Conservation (phyloP, 1,140 invertebrate species). For the Philopotamus ludificatus region DNA sequence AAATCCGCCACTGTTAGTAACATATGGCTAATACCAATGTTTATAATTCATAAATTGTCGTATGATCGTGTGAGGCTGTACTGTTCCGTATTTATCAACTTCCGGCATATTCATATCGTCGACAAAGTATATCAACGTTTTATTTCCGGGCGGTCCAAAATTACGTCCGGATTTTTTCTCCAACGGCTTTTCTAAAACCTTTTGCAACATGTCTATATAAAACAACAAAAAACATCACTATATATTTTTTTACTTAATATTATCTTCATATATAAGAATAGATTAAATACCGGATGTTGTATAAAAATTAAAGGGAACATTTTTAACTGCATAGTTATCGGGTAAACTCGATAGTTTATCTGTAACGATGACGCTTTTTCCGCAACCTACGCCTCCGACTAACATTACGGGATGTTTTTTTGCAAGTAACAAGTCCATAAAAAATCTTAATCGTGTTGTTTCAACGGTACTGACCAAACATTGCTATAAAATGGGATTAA, state of each 20-base stretch:
- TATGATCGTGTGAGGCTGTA: slow-evolving; percentile 92
- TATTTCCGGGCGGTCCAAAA: slow-evolving; percentile 88
- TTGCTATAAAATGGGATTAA: slow-evolving; percentile 55
- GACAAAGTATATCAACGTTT: slow-evolving; percentile 90
- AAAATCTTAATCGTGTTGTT: slow-evolving; percentile 85
- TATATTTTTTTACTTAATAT: not conserved
- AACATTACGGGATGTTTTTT: slow-evolving; percentile 85
- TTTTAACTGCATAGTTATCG: slow-evolving; percentile 79
- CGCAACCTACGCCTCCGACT: slow-evolving; percentile 83
- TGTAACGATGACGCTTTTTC: slow-evolving; percentile 83
- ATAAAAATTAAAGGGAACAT: slow-evolving; percentile 94
- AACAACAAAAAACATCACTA: not conserved
- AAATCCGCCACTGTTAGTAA: too few species aligned
- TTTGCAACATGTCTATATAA: slow-evolving; percentile 74
- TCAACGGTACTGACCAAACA: slow-evolving; percentile 86
- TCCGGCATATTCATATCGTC: slow-evolving; percentile 98
- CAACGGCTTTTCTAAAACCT: slow-evolving; percentile 85
- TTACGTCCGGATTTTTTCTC: slow-evolving; percentile 95
- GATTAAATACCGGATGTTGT: slow-evolving; percentile 75
- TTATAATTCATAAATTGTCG: slow-evolving; percentile 92
- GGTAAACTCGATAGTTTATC: slow-evolving; percentile 76
- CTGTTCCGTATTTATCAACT: slow-evolving; percentile 92
- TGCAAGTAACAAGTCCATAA: slow-evolving; percentile 82
- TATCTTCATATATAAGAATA: not conserved
- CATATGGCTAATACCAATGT: slow-evolving; percentile 73